Evolutionary conservation across 1,140 invertebrate species (phyloP), one percentile per base, ranked within the genome.

Genomic region (Argopecten irradians): DNA sequence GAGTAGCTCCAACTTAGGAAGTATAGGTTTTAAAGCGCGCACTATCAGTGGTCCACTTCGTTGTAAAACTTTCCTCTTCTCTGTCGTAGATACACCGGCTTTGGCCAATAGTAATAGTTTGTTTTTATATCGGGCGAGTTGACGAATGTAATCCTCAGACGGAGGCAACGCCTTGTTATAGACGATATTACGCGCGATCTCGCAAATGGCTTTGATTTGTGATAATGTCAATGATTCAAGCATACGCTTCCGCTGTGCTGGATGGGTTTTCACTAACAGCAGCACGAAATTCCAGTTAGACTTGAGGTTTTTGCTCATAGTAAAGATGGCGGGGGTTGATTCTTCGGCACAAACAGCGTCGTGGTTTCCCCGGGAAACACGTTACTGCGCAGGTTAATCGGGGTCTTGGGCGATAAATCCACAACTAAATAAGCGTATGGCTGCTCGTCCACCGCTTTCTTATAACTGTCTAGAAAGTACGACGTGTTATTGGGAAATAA

Each of bases 401-500:
- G 85, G 32, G 55, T 39, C 34, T 46, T 14, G 32, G 87, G 87
- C 2, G 84, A 55, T 34, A 88, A 34, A 36, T 90, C 86, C 14
- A 90, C 85, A 19, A 90, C 14, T 43, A 88, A 82, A 84, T 90
- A 88, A 19, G 87, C 89, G 46, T 83, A 90, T 1, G 19, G 34
- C 9, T 35, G n/a, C 14, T 0, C 28, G 14, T 39, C 36, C 13
- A 83, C 88, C 28, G 87, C 89, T 55, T 84, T 86, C 34, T 35
- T 83, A 35, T 90, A 90, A 43, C 41, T 83, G n/a, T 90, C 89
- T n/a, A 41, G 82, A 35, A 88, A 90, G 46, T 55, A 87, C 34
- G 34, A 83, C n/a, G 33, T 84, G n/a, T 46, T 34, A 35, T 41
- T 55, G 1, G 89, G 89, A 86, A 88, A 87, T 22, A 88, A n/a